phyloP scores from a whole-genome alignment of 2,113 vertebrate species.

The Hemibagrus wyckioides region DNA sequence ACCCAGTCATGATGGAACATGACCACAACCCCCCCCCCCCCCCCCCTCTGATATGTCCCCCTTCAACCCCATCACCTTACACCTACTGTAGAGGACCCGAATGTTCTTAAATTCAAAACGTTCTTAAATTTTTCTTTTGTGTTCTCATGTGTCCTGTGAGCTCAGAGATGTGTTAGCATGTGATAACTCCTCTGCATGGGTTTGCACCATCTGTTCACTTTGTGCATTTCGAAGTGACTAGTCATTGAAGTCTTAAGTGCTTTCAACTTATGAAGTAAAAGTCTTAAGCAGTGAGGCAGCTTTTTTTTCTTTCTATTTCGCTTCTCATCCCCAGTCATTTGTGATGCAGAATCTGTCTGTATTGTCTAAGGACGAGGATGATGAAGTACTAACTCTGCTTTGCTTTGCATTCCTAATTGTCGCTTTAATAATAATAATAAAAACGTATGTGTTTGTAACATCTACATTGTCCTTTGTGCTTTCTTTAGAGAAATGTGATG shows the following conservation, averaged over 20 bases:
- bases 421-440: neutral
- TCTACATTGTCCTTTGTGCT: constrained; percentile 42
- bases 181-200: neutral
- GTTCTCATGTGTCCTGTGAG: neutral
- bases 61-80: neutral
- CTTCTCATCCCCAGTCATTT: neutral
- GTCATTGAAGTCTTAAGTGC: neutral
- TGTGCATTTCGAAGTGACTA: neutral
- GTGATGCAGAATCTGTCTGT: neutral
- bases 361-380: neutral
- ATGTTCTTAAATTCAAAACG: neutral
- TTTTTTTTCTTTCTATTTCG: neutral
- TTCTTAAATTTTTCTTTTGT: neutral
- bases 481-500: constrained; percentile 91
- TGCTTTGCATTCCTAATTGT: neutral
- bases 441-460: constrained; percentile 16
- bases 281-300: neutral
- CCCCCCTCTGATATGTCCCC: neutral
- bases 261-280: neutral
- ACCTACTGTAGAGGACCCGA: neutral
- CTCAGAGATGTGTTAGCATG: neutral
- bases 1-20: neutral
- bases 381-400: neutral
- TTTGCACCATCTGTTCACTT: constrained; percentile 14
- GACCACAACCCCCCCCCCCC: neutral